Evolutionary conservation across 2,888 invertebrate species (phyloP).

Genomic region (Parasteatoda lunata): DNA sequence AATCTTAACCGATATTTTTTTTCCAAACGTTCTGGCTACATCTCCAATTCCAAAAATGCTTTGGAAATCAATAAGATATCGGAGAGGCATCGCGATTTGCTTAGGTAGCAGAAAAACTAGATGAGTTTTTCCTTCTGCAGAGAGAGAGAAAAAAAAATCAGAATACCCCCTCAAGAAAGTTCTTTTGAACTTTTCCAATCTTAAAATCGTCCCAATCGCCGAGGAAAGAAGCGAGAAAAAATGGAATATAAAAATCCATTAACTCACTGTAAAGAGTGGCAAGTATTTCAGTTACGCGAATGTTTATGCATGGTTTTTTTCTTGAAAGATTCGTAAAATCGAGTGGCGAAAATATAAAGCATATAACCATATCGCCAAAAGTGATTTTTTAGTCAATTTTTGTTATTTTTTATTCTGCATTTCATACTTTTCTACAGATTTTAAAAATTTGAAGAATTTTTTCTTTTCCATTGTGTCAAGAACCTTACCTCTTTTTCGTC

Average conservation of each 20-base stretch:
- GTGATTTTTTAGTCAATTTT: slow-evolving; percentile 40
- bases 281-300: slow-evolving; percentile 20
- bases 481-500: slow-evolving; percentile 17
- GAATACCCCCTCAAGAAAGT: not conserved
- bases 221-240: slow-evolving; percentile 18
- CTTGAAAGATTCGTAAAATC: slow-evolving; percentile 20
- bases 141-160: not conserved
- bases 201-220: slow-evolving; percentile 28
- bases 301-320: slow-evolving; percentile 44
- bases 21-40: not conserved
- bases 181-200: slow-evolving; percentile 7
- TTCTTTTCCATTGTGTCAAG: not conserved
- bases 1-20: slow-evolving; percentile 21
- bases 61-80: slow-evolving; percentile 37
- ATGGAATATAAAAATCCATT: slow-evolving; percentile 42
- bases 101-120: not conserved
- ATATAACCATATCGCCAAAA: slow-evolving; percentile 63
- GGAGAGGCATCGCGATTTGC: slow-evolving; percentile 29
- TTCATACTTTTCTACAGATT: not conserved
- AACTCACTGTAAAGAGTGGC: slow-evolving; percentile 28
- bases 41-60: not conserved
- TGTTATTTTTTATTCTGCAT: not conserved
- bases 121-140: not conserved
- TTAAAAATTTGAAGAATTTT: slow-evolving; percentile 9
- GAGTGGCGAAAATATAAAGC: slow-evolving; percentile 57